Evolutionary conservation across 2,888 invertebrate genomes (phyloP), one percentile per base, ranked within the genome.

Genomic region (Cylindroiulus punctatus): DNA sequence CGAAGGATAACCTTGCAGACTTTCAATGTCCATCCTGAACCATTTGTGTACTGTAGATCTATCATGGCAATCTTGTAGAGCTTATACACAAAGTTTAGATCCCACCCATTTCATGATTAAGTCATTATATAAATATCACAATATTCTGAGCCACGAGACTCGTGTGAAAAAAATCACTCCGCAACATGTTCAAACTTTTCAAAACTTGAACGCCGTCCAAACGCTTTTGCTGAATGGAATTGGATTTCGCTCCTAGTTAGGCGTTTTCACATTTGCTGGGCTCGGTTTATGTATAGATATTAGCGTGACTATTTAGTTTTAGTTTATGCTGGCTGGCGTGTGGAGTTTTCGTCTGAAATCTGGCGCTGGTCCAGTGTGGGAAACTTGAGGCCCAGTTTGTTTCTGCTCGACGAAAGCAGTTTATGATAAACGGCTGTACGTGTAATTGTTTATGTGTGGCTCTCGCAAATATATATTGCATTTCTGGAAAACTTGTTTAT

Each of bases 241-340:
- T 82, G 82, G 82, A 40, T 82, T 82, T 82, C 82, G 19, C 40
- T 82, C 82, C 82, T 26, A 82, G 82, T 82, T 82, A 40, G 82
- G 82, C 32, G 40, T 82, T 82, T 82, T 82, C 82, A 17, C 57
- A 57, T 57, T 57, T 57, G 57, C 57, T 2, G 1, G 52, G 22
- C 57, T 57, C 57, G 10, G 57, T 57, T 57, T 57, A 57, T 57
- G 57, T 57, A 57, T 57, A 57, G 57, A 57, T 57, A 57, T 57
- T 57, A 57, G 57, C 57, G 57, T 57, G 57, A 57, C 57, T 57
- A 57, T 57, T 57, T 57, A 22, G 57, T 57, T 57, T 57, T 52
- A 52, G 52, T 57, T 57, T 57, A 57, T 57, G 57, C 57, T 57
- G 57, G 22, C 22, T 57, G 57, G 57, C 22, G 57, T 57, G 10